phyloP scores from a whole-genome alignment of 2,113 vertebrate genomes.

The Perccottus glenii region DNA sequence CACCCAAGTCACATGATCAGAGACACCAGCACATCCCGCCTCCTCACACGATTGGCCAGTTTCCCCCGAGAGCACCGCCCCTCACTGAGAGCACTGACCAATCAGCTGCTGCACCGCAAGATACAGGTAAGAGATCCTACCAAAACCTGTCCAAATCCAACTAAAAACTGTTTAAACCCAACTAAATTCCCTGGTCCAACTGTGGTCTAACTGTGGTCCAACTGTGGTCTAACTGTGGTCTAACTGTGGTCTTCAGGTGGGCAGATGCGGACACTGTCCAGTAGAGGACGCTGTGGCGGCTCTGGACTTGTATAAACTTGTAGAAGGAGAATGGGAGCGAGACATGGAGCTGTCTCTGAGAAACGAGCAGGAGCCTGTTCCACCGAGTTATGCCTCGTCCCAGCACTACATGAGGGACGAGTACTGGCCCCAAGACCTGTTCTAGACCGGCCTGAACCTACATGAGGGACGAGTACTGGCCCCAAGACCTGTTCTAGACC shows the following conservation, averaged over 20 bases:
- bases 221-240: neutral
- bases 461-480: slow-evolving; percentile 94
- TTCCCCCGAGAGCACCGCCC: slow-evolving; percentile 34
- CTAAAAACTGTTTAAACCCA: too few relatives aligned
- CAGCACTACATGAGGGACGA: slow-evolving; percentile 89
- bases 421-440: slow-evolving; percentile 87
- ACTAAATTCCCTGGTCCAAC: too few relatives aligned
- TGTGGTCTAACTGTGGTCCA: neutral
- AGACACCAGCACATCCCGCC: slow-evolving; percentile 82
- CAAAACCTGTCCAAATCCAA: neutral
- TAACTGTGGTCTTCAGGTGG: slow-evolving; percentile 67
- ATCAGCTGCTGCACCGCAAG: slow-evolving; percentile 82
- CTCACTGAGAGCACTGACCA: slow-evolving; percentile 86
- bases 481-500: slow-evolving; percentile 67
- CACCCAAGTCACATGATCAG: slow-evolving; percentile 84
- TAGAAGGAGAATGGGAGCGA: slow-evolving; percentile 87
- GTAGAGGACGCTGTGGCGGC: slow-evolving; percentile 89
- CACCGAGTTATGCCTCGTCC: slow-evolving; percentile 74
- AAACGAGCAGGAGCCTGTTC: neutral
- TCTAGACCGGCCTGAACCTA: slow-evolving; percentile 69
- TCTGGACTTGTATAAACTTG: slow-evolving; percentile 94
- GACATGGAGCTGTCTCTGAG: slow-evolving; percentile 56
- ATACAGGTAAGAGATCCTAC: slow-evolving; percentile 85
- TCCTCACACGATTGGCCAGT: slow-evolving; percentile 76
- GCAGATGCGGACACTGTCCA: slow-evolving; percentile 86